Evolutionary conservation across 2,888 invertebrate genomes (phyloP), one percentile per base, ranked within the genome.

Genomic region (Acanthosepion pharaonis): DNA sequence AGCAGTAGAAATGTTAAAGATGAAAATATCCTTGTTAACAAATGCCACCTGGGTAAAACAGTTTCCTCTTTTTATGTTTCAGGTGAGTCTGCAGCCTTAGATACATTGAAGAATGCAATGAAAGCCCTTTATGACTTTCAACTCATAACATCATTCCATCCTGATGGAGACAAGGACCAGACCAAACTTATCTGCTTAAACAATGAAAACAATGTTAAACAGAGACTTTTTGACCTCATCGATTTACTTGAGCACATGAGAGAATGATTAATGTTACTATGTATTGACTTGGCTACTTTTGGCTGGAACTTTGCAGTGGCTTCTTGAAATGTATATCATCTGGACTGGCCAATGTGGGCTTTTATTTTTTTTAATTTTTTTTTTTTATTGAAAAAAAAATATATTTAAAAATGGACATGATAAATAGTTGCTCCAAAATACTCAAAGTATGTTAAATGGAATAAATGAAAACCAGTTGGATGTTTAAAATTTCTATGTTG

Each of bases 21-120:
- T 42, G 42, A 42, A 42, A 42, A 42, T 42, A 42, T 42, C 42
- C 42, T 42, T 2, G 3, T 42, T 42, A 42, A 42, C 42, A 42
- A 42, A 42, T 42, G 42, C 42, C 42, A 42, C 42, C 2, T 42
- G 42, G 42, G 42, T 42, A 42, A 42, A 42, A 42, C 42, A 42
- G 1, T 42, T 42, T 42, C 42, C 42, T 42, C 42, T 42, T 42
- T 51, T 51, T 51, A 8, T 95, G 95, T 97, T 98, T 6, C 97
- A 99, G 99, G 98, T 96, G 99, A 99, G 97, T 98, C 99, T 96
- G 98, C 99, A 94, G 98, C 99, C 18, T 98, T 98, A 20, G 99
- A 99, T 97, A 98, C 98, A 0, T 98, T 99, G 94, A 98, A 98
- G 97, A 99, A 99, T 97, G 98, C 99, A 94, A 97, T 99, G 55